Conservation (phyloP, 2,888 invertebrate species). For the Clusia tigrina region DNA sequence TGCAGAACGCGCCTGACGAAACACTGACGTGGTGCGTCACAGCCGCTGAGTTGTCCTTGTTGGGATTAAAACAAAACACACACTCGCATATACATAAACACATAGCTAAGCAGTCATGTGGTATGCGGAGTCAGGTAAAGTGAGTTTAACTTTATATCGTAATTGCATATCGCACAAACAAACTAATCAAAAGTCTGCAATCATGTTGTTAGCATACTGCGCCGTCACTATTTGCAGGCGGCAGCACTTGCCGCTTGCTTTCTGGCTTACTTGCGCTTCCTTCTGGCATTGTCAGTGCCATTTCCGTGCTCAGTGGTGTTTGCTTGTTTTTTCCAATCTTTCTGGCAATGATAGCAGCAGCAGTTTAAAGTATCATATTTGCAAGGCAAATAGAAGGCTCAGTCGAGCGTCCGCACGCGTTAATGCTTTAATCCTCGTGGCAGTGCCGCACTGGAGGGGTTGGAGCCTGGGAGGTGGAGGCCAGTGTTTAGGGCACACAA, state of each 20-base stretch:
- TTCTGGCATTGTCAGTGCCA: conserved; percentile 29
- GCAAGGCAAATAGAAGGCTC: conserved; percentile 35
- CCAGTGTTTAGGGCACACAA: neutral
- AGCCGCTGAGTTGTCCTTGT: too few relatives aligned
- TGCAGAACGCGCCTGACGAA: conserved; percentile 20
- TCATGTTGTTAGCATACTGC: conserved; percentile 32
- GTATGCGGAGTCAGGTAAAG: conserved; percentile 38
- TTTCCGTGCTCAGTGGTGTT: conserved; percentile 38
- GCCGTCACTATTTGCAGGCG: neutral
- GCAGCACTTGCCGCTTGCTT: conserved; percentile 11
- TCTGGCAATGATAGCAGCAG: conserved; percentile 15
- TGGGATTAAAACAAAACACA: too few relatives aligned
- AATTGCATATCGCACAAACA: conserved; percentile 56
- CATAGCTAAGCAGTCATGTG: conserved; percentile 7
- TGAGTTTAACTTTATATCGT: conserved; percentile 56
- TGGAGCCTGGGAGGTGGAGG: neutral
- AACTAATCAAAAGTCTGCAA: conserved; percentile 61
- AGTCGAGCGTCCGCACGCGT: conserved; percentile 45
- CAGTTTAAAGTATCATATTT: conserved; percentile 33
- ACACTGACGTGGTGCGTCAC: conserved; percentile 26
- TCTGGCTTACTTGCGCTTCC: neutral
- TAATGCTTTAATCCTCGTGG: conserved; percentile 58
- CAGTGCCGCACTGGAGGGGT: neutral
- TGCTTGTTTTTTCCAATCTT: conserved; percentile 29
- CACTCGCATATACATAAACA: conserved; percentile 8